Conservation (phyloP, 2,113 vertebrate species). For the Echinops telfairi region DNA sequence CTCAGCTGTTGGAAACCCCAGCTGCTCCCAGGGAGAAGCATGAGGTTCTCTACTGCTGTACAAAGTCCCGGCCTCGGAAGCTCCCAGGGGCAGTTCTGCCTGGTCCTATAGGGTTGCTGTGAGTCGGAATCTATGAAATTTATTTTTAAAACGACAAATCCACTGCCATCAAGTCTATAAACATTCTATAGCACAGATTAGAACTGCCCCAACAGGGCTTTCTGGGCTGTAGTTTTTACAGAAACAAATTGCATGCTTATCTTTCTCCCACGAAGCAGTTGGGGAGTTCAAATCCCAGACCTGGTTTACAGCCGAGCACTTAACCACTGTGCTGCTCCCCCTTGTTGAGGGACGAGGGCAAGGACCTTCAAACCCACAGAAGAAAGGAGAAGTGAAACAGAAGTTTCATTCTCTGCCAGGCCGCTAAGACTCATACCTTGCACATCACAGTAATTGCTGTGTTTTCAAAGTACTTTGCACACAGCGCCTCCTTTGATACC, state of each 20-base stretch:
- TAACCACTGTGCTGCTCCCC: neutral
- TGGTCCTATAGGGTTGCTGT: too few relatives aligned
- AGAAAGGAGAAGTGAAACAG: neutral
- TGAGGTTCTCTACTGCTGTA: too few relatives aligned
- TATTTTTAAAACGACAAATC: too few relatives aligned
- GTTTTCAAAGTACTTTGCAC: neutral
- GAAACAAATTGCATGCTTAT: neutral
- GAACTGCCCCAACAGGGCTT: neutral
- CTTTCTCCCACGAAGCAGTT: neutral
- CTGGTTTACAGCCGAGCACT: neutral
- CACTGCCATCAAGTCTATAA: neutral
- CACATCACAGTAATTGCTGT: neutral
- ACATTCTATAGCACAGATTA: neutral
- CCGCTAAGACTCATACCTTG: neutral
- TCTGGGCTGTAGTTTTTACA: neutral
- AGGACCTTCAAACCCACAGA: neutral
- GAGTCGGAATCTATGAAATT: too few relatives aligned
- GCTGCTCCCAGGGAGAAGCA: too few relatives aligned
- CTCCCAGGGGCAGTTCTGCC: too few relatives aligned
- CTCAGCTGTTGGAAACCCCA: too few relatives aligned
- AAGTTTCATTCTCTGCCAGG: neutral
- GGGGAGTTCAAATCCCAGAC: neutral
- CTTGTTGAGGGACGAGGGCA: neutral
- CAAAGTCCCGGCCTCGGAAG: too few relatives aligned
- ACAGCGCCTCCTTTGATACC: neutral